Evolutionary conservation across 2,888 invertebrate species (phyloP).

Genomic region (Ophonus ardosiacus): DNA sequence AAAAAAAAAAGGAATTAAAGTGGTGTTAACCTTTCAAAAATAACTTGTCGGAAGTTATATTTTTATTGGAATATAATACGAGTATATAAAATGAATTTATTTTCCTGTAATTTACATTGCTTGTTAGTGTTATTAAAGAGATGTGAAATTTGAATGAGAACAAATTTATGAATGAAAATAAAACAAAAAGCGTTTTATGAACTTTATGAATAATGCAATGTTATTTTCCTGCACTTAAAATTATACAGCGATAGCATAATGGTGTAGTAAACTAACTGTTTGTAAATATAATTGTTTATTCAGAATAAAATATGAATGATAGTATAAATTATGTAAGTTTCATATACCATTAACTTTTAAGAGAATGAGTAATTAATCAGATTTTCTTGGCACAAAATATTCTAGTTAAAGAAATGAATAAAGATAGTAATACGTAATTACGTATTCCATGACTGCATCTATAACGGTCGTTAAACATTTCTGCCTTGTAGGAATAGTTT

Average conservation of each 20-base stretch:
- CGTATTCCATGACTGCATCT: conserved; percentile 16
- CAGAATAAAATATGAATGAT: background rate
- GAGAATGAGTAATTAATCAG: conserved; percentile 1
- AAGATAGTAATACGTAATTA: conserved; percentile 38
- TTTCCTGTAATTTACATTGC: conserved; percentile 11
- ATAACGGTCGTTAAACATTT: conserved; percentile 25
- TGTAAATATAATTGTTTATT: background rate
- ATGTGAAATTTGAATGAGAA: conserved; percentile 39
- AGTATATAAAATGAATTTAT: conserved; percentile 21
- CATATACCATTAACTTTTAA: background rate
- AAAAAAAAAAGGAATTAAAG: background rate
- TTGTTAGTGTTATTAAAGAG: conserved; percentile 48
- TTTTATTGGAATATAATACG: conserved; percentile 17
- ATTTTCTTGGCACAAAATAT: conserved; percentile 14
- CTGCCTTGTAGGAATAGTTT: conserved; percentile 27
- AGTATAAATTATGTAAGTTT: background rate
- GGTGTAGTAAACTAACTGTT: background rate
- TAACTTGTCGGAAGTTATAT: background rate
- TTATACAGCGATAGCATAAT: conserved; percentile 3
- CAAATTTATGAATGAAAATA: conserved; percentile 42
- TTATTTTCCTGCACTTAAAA: conserved; percentile 25
- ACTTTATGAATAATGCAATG: conserved; percentile 36
- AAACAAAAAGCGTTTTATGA: conserved; percentile 23
- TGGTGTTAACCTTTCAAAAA: background rate
- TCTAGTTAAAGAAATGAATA: conserved; percentile 6